Conservation (phyloP, 2,113 vertebrate genomes). For the Bambusicola thoracicus region DNA sequence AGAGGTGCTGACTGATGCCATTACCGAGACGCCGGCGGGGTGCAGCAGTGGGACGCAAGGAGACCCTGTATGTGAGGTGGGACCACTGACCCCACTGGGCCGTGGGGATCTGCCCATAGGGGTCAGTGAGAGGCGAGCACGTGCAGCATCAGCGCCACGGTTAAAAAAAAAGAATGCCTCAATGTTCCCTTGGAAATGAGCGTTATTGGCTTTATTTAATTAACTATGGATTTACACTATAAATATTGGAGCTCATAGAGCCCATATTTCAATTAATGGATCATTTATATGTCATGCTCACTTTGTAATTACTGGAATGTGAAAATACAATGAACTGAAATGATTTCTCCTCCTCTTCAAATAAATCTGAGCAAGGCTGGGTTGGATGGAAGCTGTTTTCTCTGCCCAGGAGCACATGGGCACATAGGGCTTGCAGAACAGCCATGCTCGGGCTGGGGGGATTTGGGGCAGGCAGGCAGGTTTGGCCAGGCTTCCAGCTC, state of each 20-base stretch:
- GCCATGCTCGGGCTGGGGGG: accelerated
- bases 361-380: conserved; percentile 33
- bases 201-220: conserved; percentile 83
- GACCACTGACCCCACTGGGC: not conserved
- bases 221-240: conserved; percentile 84
- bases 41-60: not conserved
- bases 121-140: conserved; percentile 4
- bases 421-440: not conserved
- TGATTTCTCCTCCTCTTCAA: conserved; percentile 61
- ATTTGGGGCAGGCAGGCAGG: not conserved
- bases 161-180: conserved; percentile 75
- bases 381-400: not conserved
- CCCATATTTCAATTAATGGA: conserved; percentile 83
- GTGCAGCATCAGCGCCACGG: conserved; percentile 26
- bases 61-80: not conserved
- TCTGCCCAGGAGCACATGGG: not conserved
- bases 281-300: conserved; percentile 79
- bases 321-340: conserved; percentile 71
- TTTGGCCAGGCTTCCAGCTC: not conserved
- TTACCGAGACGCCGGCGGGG: conserved; percentile 28
- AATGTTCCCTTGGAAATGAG: conserved; percentile 77
- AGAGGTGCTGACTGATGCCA: conserved; percentile 72
- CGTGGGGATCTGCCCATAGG: not conserved
- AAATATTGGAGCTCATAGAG: conserved; percentile 76
- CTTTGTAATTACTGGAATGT: conserved; percentile 81